These are phyloP conservation scores for Saccostrea glomerata DNA, from an alignment of 1,140 invertebrate species.

Conservation along the genomic window DNA sequence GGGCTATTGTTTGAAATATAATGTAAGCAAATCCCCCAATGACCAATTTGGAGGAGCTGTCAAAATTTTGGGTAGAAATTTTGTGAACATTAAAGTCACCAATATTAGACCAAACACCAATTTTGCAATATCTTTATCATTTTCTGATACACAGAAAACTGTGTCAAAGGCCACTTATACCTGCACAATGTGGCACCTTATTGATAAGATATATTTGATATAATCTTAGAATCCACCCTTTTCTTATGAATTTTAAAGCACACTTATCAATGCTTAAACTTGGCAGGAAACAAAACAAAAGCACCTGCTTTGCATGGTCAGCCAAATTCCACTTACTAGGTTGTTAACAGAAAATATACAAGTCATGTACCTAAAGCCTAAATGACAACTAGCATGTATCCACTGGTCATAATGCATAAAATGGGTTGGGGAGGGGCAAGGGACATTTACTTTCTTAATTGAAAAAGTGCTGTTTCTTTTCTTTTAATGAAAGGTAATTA, in stretches of 20 bases:
- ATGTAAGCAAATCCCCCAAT: not conserved
- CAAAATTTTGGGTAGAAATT: slow-evolving; percentile 5
- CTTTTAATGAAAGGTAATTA: too few relatives aligned
- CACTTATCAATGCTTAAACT: slow-evolving; percentile 23
- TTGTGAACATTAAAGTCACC: not conserved
- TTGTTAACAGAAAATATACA: not conserved
- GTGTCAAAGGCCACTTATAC: slow-evolving; percentile 33
- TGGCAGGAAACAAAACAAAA: slow-evolving; percentile 24
- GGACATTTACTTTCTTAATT: too few relatives aligned
- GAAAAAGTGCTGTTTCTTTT: too few relatives aligned
- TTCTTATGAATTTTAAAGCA: slow-evolving; percentile 19
- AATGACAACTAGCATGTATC: too few relatives aligned
- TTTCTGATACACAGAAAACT: not conserved
- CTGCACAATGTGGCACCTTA: not conserved
- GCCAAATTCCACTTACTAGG: not conserved
- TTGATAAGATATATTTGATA: slow-evolving; percentile 5
- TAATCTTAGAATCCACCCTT: not conserved
- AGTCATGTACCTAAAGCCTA: not conserved
- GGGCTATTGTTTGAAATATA: slow-evolving; percentile 32
- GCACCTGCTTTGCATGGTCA: not conserved
- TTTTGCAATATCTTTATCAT: not conserved
- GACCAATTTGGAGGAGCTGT: not conserved
- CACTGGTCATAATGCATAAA: too few relatives aligned
- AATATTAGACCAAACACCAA: not conserved
- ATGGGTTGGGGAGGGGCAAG: too few relatives aligned